These are phyloP conservation scores for Sesamia inferens DNA, from an alignment of 2,888 invertebrate species.

Conservation along the genomic window DNA sequence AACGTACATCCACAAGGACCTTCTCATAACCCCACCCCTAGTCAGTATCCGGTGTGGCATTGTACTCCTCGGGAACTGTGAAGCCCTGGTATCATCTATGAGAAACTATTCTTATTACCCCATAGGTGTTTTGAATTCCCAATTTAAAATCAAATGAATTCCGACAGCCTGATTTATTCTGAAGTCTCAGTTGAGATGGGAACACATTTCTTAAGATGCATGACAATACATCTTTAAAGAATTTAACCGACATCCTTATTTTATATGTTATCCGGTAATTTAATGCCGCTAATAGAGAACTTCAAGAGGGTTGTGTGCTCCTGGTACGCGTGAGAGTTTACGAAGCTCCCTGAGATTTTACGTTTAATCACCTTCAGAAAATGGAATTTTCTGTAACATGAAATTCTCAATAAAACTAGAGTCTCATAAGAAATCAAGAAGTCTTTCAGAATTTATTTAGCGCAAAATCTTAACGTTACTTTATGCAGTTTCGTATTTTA, in stretches of 20 bases:
- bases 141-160: constrained; percentile 5
- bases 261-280: not conserved
- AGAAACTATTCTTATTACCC: constrained; percentile 27
- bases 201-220: constrained; percentile 17
- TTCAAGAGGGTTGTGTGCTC: constrained; percentile 14
- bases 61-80: constrained; percentile 22
- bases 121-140: not conserved
- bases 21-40: constrained; percentile 1
- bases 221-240: not conserved
- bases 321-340: constrained; percentile 48
- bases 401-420: constrained; percentile 23
- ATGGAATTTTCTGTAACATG: constrained; percentile 1
- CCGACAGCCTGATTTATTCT: constrained; percentile 12
- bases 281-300: not conserved
- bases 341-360: constrained; percentile 24
- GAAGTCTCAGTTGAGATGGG: constrained; percentile 18
- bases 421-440: constrained; percentile 1
- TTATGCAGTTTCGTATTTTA: not conserved
- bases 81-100: constrained; percentile 38
- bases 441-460: too few species aligned
- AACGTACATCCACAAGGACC: not conserved
- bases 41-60: not conserved
- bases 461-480: too few species aligned
- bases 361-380: not conserved
- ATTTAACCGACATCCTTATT: not conserved